Conservation (phyloP, 53 echinoderm and acorn worm species). For the Echinometra lucunter region DNA sequence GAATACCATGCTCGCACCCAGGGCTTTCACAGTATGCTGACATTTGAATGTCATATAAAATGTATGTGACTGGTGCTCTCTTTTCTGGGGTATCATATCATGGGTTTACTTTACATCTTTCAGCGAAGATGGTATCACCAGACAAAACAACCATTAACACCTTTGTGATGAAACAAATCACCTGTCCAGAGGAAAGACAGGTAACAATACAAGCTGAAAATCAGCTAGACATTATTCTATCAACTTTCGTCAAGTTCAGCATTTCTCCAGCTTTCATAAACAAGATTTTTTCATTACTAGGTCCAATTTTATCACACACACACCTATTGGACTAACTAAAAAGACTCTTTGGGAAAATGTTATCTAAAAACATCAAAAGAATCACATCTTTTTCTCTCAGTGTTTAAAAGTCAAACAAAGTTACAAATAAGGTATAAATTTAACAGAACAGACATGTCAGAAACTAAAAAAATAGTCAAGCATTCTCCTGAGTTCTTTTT, state of each 20-base stretch:
- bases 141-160: conserved; percentile 45
- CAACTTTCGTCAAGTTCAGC: background rate
- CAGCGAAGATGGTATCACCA: conserved; percentile 56
- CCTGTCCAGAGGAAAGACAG: conserved; percentile 11
- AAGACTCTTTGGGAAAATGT: no score
- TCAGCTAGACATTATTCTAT: background rate
- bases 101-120: background rate
- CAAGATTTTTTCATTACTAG: background rate
- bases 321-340: no score
- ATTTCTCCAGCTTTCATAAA: background rate
- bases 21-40: conserved; percentile 49
- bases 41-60: conserved; percentile 40
- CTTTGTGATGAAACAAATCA: conserved; percentile 48
- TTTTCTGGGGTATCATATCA: conserved; percentile 22
- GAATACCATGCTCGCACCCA: conserved; percentile 55
- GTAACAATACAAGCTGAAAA: background rate
- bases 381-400: no score
- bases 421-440: no score
- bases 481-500: background rate
- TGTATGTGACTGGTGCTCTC: conserved; percentile 42
- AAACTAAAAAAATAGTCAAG: background rate
- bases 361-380: no score
- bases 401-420: no score
- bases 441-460: no score
- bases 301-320: no score